Evolutionary conservation across 2,888 invertebrate genomes (phyloP), one percentile per base, ranked within the genome.

Genomic region (Archaeoteleia sp.): DNA sequence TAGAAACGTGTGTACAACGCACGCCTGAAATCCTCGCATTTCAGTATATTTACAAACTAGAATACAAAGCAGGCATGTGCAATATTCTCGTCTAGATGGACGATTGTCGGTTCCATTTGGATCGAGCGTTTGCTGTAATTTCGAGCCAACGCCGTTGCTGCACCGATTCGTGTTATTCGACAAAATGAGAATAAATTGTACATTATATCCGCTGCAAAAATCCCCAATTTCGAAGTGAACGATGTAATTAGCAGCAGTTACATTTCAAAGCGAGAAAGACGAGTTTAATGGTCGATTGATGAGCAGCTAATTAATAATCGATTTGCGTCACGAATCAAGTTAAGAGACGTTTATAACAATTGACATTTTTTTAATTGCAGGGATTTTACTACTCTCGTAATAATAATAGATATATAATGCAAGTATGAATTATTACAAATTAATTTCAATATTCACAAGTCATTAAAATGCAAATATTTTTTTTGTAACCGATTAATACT

Each of bases 291-390:
- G 42, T 1, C 29, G 35, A 30, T 39, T 37, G 10, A 14, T 9
- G 40, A 23, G 13, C 9, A 35, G 9, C 32, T 46, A 45, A 53
- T 61, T 40, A 46, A 46, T 48, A 62, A 54, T 62, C 54, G 45
- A 61, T 61, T 40, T 15, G 37, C 4, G 23, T 17, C 15, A n/a
- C 8, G 43, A 53, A 54, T 42, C 46, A 17, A 40, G 34, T 46
- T 12, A 5, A 17, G 35, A 27, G 20, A 39, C 17, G 8, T 25
- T 20, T 8, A 9, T 10, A 13, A 15, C 1, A 29, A 45, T 46
- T 27, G 17, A 12, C 37, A 55, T 20, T 10, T 6, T 14, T n/a
- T 32, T 15, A 25, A 23, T n/a, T 15, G 27, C 39, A 37, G n/a
- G n/a, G n/a, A n/a, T n/a, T n/a, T n/a, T n/a, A n/a, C n/a, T n/a